Evolutionary conservation across 2,888 invertebrate genomes (phyloP), one percentile per base, ranked within the genome.

Genomic region (Carterocephalus palaemon): DNA sequence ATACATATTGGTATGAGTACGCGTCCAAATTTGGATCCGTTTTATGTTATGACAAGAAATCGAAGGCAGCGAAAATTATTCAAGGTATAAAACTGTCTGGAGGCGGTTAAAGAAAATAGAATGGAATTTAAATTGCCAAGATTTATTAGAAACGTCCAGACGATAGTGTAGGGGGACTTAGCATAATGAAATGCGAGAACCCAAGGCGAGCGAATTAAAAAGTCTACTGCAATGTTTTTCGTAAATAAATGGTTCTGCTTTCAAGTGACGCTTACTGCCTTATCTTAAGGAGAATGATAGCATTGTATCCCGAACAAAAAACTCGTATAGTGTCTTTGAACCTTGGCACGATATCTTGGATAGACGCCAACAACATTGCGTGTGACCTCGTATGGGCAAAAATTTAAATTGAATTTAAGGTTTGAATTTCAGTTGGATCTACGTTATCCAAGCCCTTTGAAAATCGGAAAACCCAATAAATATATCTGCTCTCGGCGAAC

Each of bases 341-440:
- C 82, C 74, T 82, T 83, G 83, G 84, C 83, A 75, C 71, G 73
- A 69, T 69, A 70, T 70, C 67, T 83, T 85, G 85, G 84, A 76
- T 53, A 50, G 39, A 45, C 53, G 84, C 86, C 86, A 85, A 79
- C 67, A 67, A 60, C 69, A 68, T 68, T 75, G 75, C 74, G 64
- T 67, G 67, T 64, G 64, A 57, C 61, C 63, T 67, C 57, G 62
- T 63, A 68, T 72, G 70, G 59, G 59, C 60, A 58, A 64, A 68
- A 73, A 65, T 60, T 65, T 63, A 48, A 57, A 60, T 56, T 53
- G 49, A 54, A 52, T 56, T 56, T 53, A 53, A 50, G 54, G 56
- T 36, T 32, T 32, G 20, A 10, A 26, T 43, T 39, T 29, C 28
- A n/a, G n/a, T n/a, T n/a, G n/a, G n/a, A n/a, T n/a, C n/a, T n/a